phyloP scores from a whole-genome alignment of 2,113 vertebrate species.

The Heterotilapia buettikoferi region DNA sequence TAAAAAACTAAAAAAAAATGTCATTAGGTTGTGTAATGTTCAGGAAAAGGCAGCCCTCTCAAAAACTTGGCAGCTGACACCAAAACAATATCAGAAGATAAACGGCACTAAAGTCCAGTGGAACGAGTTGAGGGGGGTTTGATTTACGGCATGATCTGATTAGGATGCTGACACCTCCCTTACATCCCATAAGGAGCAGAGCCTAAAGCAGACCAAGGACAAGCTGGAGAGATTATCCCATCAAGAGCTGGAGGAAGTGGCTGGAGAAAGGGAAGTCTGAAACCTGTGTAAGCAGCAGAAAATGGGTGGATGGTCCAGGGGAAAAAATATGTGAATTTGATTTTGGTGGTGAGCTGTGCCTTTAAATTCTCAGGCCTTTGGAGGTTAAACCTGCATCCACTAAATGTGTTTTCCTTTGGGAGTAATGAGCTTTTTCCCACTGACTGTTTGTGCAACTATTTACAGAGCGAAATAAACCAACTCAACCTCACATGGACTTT shows the following conservation, averaged over 20 bases:
- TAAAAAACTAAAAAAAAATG: neutral
- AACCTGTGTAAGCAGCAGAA: neutral
- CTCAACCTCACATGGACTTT: neutral
- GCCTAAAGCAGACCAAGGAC: neutral
- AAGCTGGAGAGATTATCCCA: neutral
- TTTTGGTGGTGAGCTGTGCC: neutral
- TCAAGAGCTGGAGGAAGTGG: neutral
- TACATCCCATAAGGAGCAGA: neutral
- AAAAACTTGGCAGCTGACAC: neutral
- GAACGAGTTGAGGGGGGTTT: fast-evolving
- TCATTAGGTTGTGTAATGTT: neutral
- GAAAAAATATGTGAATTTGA: neutral
- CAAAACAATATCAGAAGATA: neutral
- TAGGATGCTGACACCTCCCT: neutral
- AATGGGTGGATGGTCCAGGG: neutral
- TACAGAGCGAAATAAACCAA: neutral
- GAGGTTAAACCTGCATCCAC: neutral
- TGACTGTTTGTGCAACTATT: neutral
- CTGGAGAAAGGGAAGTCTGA: neutral
- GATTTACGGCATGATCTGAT: neutral
- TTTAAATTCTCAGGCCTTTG: neutral
- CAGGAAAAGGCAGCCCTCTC: neutral
- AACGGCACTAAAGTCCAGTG: neutral
- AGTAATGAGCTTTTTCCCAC: neutral
- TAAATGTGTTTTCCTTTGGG: neutral